phyloP scores from a whole-genome alignment of 2,888 invertebrate species.

The Anticlea derivata region DNA sequence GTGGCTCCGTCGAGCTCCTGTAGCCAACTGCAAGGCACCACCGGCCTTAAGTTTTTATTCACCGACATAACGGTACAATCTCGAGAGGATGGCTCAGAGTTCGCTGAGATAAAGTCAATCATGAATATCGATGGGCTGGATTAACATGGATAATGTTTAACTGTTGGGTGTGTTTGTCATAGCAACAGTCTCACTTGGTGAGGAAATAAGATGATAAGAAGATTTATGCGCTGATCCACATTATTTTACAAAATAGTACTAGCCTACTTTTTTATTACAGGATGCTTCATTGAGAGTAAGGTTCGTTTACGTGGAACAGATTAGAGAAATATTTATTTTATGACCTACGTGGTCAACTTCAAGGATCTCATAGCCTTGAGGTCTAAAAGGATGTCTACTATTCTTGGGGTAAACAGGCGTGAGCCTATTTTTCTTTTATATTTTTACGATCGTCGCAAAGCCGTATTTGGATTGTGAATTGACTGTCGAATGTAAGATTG shows the following conservation, averaged over 20 bases:
- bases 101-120: slow-evolving; percentile 48
- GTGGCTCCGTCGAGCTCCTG: slow-evolving; percentile 47
- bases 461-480: no score
- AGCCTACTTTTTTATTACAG: background rate
- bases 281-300: no score
- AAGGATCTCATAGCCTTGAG: no score
- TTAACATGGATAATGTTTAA: slow-evolving; percentile 31
- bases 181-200: slow-evolving; percentile 15
- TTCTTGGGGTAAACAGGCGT: no score
- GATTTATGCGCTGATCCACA: background rate
- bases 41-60: slow-evolving; percentile 25
- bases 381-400: no score
- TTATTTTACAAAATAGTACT: background rate
- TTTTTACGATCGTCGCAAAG: no score
- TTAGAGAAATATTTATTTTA: background rate
- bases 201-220: background rate
- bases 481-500: no score
- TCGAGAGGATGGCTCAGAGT: slow-evolving; percentile 47
- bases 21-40: slow-evolving; percentile 47
- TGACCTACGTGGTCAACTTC: no score
- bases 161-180: slow-evolving; percentile 4
- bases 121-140: slow-evolving; percentile 23
- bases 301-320: no score
- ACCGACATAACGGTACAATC: slow-evolving; percentile 47
- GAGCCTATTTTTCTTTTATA: no score